Base-by-base conservation (phyloP, 2,113 vertebrate species). In the Melanotaenia duboulayi region DNA sequence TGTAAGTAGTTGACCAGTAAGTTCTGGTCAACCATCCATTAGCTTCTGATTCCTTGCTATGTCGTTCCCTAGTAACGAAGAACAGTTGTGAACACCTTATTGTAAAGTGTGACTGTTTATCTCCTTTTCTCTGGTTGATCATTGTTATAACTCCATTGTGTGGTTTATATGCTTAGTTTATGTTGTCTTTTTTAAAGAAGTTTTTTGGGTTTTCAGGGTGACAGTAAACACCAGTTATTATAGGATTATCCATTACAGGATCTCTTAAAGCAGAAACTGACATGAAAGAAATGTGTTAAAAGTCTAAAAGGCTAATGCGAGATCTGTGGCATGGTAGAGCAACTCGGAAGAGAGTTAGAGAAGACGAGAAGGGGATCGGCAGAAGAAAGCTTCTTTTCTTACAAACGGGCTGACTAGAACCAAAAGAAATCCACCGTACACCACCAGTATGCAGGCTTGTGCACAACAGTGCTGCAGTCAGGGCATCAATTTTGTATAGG, bases 401-500 rank as follows among this genome's bases (percentile, higher is more conserved):
- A 37, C 25, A 65, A 40, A 64, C 71, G 74, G 69, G 37, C 70
- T 73, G 52, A 56, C 59, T 79, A n/a, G n/a, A 72, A 82, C 80
- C 80, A 70, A 80, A 62, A 74, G 63, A 74, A 71, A 35, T 72
- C 52, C 59, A 42, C 62, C 40, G 58, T 37, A 52, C 63, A 67
- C 63, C 63, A 76, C 76, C 86, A 81, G 81, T 64, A 65, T 73
- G 67, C 65, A 71, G 70, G 85, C 39, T 70, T 76, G 75, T 74
- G 75, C 85, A 82, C 78, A 81, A 61, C 80, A 75, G 42, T 87
- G 74, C 91, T 93, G 91, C 90, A 93, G 91, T 92, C 83, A 65
- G 80, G 70, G 87, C 90, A 93, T 94, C 83, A 92, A 89, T 92
- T 90, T 92, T 93, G 85, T 87, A 91, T 89, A 87, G 85, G 85